phyloP scores from a whole-genome alignment of 2,113 vertebrate genomes.

The Elaphurus davidianus region DNA sequence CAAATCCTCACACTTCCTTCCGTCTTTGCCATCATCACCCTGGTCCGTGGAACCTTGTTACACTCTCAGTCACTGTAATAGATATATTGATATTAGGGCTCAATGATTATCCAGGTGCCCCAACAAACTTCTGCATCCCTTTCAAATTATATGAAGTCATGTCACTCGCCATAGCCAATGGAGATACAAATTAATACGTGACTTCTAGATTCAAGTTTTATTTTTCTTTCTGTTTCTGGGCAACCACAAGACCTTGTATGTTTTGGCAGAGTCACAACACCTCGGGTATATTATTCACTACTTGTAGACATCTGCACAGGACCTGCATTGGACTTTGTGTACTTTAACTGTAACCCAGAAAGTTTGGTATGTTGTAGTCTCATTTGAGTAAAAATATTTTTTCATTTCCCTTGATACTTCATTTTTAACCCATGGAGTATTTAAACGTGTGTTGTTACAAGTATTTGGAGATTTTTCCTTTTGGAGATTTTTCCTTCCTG shows the following conservation, averaged over 20 bases:
- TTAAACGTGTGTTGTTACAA: neutral
- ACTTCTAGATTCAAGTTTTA: neutral
- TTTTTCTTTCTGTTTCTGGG: neutral
- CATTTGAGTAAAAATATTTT: neutral
- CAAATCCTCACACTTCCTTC: neutral
- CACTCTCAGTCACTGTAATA: neutral
- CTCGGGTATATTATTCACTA: neutral
- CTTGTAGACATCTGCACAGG: neutral
- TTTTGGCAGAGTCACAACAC: neutral
- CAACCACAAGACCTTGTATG: neutral
- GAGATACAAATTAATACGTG: neutral
- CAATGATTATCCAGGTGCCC: neutral
- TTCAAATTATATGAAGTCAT: neutral
- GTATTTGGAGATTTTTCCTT: neutral
- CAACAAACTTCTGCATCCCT: neutral
- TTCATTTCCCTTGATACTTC: neutral
- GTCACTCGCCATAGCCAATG: neutral
- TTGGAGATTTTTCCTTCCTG: neutral
- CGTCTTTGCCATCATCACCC: neutral
- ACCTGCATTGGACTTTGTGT: neutral
- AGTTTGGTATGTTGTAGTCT: neutral
- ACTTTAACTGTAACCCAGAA: neutral
- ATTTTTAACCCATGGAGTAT: neutral
- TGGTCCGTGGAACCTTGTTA: neutral
- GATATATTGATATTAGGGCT: neutral